Percentiles rank a stretch among this genome's conserved stretches.
Evolutionary conservation across 2,113 vertebrate species (phyloP).

Genomic region (Chaetodon trifascialis): DNA sequence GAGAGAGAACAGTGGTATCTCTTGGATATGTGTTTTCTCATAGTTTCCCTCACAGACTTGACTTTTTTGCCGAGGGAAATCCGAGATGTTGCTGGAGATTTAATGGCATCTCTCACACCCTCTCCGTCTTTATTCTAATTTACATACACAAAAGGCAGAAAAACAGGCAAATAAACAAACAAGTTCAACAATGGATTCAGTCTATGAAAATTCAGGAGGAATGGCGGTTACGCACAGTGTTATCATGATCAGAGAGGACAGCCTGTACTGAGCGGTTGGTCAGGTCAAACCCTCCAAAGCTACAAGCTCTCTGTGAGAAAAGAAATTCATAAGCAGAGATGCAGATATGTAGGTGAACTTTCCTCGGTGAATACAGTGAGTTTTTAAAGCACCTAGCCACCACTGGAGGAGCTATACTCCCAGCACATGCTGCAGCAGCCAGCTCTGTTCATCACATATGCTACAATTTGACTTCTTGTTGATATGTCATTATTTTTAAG

Average conservation of each 20-base stretch:
- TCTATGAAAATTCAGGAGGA: not conserved
- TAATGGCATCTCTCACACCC: slow-evolving; percentile 86
- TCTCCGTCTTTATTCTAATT: slow-evolving; percentile 89
- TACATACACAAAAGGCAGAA: not conserved
- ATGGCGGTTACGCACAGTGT: slow-evolving; percentile 56
- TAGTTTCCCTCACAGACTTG: slow-evolving; percentile 96
- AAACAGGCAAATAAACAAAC: not conserved
- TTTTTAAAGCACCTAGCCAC: not conserved
- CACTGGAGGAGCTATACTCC: not conserved
- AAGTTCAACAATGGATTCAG: not conserved
- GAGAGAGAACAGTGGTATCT: slow-evolving; percentile 89
- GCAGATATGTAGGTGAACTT: not conserved
- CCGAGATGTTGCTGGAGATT: slow-evolving; percentile 90
- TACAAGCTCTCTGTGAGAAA: slow-evolving; percentile 92
- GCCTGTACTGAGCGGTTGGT: slow-evolving; percentile 88
- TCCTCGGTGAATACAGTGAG: not conserved
- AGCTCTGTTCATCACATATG: not conserved
- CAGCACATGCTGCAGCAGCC: not conserved
- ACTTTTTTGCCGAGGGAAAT: slow-evolving; percentile 97
- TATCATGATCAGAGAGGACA: slow-evolving; percentile 73
- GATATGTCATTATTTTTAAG: not conserved
- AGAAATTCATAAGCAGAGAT: not conserved
- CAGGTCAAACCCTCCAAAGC: slow-evolving; percentile 97
- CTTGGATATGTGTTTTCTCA: slow-evolving; percentile 98
- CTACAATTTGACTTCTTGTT: not conserved